Percentiles rank a stretch among this genome's conserved stretches.
These are phyloP conservation scores for Drosophila melanosoma DNA, from an alignment of 2,888 invertebrate species.

Conservation along the genomic window DNA sequence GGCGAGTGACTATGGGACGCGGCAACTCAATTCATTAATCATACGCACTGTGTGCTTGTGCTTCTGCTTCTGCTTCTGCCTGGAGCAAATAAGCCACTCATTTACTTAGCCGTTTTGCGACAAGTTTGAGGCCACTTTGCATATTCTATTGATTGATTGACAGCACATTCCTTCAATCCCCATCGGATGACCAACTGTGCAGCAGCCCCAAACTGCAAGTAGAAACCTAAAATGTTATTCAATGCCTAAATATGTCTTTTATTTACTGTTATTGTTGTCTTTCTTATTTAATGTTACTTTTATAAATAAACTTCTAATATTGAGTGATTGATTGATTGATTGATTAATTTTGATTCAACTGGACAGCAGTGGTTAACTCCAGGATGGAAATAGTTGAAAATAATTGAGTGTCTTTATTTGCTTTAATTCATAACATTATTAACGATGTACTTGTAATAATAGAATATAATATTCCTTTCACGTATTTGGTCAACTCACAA, in stretches of 20 bases:
- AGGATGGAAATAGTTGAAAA: neutral
- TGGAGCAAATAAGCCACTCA: constrained; percentile 7
- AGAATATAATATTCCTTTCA: too few species aligned
- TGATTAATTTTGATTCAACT: neutral
- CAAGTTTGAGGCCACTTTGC: constrained; percentile 5
- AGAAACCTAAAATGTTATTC: neutral
- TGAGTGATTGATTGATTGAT: constrained; percentile 6
- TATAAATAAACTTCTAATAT: neutral
- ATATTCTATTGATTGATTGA: constrained; percentile 17
- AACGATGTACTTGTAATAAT: neutral
- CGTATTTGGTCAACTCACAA: neutral
- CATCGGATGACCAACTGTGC: neutral
- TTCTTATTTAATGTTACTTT: neutral
- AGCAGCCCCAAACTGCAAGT: neutral
- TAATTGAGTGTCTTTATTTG: too few species aligned
- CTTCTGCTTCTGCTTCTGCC: neutral
- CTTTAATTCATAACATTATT: neutral
- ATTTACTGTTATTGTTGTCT: neutral
- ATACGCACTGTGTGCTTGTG: constrained; percentile 29
- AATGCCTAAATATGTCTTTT: neutral
- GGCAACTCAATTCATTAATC: constrained; percentile 57
- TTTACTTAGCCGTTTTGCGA: constrained; percentile 15
- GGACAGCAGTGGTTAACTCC: neutral
- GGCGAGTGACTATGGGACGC: neutral
- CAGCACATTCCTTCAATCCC: neutral